Conservation (phyloP, 1,140 invertebrate genomes). For the Lanistes nyassanus region DNA sequence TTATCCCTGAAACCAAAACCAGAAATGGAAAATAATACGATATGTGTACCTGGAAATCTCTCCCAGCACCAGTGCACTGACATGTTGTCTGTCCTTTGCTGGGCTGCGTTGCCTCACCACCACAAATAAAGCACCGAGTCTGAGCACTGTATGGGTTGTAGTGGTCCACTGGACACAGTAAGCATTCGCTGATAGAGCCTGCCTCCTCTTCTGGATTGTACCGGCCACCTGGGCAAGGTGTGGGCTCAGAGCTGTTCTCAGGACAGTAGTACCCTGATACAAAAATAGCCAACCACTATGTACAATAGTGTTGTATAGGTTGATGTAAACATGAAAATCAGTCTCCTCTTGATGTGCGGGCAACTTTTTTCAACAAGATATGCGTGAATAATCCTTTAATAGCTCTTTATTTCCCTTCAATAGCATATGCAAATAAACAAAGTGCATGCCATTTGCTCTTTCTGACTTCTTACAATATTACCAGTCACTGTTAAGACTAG, state of each 20-base stretch:
- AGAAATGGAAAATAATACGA: no score
- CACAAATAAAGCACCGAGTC: constrained; percentile 56
- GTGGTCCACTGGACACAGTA: constrained; percentile 51
- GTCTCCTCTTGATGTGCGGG: no score
- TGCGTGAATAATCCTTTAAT: no score
- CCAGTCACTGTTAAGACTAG: no score
- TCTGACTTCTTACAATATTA: no score
- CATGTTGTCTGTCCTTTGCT: constrained; percentile 49
- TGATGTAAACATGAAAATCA: no score
- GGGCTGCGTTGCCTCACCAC: constrained; percentile 52
- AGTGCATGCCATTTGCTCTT: no score
- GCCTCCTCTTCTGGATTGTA: constrained; percentile 45
- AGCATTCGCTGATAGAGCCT: constrained; percentile 47
- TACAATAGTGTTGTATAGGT: no score
- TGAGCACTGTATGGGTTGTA: constrained; percentile 59
- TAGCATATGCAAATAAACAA: no score
- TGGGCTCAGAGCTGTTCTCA: constrained; percentile 38
- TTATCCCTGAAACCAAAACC: no score
- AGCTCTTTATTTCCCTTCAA: no score
- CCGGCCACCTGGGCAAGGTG: constrained; percentile 49
- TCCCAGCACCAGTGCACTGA: constrained; percentile 52
- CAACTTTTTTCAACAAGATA: no score
- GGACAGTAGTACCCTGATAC: constrained; percentile 61
- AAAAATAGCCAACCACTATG: neutral
- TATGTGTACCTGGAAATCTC: constrained; percentile 59